These are phyloP conservation scores for Huso huso DNA, from an alignment of 2,797 vertebrate genomes.

Conservation along the genomic window DNA sequence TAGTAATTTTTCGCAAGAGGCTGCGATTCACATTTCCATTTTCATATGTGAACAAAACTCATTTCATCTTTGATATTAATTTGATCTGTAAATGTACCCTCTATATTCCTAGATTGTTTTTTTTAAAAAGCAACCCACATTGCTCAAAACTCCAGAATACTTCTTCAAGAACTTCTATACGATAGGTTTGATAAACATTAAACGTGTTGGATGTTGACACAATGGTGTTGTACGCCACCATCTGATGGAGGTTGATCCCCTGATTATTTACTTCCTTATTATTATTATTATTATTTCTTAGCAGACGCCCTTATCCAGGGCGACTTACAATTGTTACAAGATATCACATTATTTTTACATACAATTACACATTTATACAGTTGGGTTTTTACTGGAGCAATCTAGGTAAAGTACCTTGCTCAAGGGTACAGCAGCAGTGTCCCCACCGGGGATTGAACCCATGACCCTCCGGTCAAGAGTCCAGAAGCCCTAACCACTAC, in stretches of 20 bases:
- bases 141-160: neutral
- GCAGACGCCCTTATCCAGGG: no score
- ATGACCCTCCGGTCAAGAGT: no score
- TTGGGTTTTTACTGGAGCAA: no score
- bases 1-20: neutral
- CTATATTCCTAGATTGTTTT: neutral
- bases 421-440: no score
- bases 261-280: constrained; percentile 4
- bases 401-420: no score
- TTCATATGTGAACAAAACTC: neutral
- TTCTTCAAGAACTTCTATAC: neutral
- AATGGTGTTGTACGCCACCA: constrained; percentile 7
- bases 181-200: neutral
- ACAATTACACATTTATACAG: no score
- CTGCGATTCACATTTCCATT: neutral
- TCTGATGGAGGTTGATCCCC: neutral
- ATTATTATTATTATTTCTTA: no score
- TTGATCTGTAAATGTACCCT: neutral
- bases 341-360: no score
- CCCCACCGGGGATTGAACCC: no score
- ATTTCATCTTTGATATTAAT: neutral
- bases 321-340: no score
- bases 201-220: neutral
- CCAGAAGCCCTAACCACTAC: no score
- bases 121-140: neutral